Base-by-base conservation (phyloP, 1,140 invertebrate species). In the Drosophila tristis region DNA sequence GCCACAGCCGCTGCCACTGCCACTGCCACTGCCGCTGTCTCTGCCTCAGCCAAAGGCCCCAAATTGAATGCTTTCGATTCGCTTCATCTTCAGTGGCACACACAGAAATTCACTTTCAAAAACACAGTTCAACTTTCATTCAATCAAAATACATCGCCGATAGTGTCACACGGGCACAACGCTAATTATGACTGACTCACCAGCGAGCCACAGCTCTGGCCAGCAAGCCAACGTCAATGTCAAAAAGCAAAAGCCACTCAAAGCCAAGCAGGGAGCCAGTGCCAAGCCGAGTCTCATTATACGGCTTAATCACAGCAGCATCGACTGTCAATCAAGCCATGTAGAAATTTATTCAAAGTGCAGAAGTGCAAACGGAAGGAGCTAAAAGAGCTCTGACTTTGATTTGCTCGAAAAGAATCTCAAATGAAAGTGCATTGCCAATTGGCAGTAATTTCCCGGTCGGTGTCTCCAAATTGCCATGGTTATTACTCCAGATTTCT, bases 91-190 rank as follows among this genome's bases (percentile, higher is more conserved):
- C 71, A 45, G 62, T 50, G 62, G 55, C 51, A 45, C 7, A 29
- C 11, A 65, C 56, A 71, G 76, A 78, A 59, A 78, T 73, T 78
- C 67, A 78, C 75, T 78, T 78, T 78, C 75, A 77, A 71, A 77
- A 76, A 62, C 56, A 56, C 56, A 77, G 53, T 77, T 72, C 66
- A 78, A 78, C 74, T 78, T 78, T 78, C 74, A 78, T 78, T 78
- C 74, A 77, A 76, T 77, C 74, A 76, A 70, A 76, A 63, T 54
- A 70, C 65, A 78, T 64, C 65, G 74, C 71, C 65, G 74, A 78
- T 78, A 78, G 63, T 77, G 74, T 77, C 74, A 78, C 74, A 74
- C 67, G 62, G 65, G 6, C 35, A 11, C 35, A 63, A 58, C 74
- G 66, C 58, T 78, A 78, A 78, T 78, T 78, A 78, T 78, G 74